phyloP scores from a whole-genome alignment of 2,113 vertebrate species.

The Tapirus terrestris region DNA sequence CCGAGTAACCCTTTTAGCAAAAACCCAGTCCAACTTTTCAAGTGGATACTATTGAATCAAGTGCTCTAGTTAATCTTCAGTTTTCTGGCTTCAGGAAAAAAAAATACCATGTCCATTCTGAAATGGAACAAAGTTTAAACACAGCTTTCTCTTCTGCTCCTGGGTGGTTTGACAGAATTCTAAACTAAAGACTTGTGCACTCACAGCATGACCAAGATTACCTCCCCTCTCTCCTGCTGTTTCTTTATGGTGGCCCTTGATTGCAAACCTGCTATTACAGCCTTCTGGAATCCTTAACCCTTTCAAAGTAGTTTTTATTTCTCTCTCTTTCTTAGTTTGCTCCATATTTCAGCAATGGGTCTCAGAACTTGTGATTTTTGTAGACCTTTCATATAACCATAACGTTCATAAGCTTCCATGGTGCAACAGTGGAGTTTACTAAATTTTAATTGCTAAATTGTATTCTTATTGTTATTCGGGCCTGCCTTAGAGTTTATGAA shows the following conservation, averaged over 20 bases:
- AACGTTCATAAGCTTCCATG: not conserved
- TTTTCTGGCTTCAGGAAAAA: slow-evolving; percentile 62
- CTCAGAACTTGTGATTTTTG: slow-evolving; percentile 3
- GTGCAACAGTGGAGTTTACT: not conserved
- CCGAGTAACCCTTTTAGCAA: slow-evolving; percentile 49
- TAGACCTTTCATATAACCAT: not conserved
- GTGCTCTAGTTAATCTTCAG: slow-evolving; percentile 34
- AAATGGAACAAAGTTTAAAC: slow-evolving; percentile 65
- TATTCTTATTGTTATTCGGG: not conserved
- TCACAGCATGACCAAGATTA: slow-evolving; percentile 62
- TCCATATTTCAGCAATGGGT: not conserved
- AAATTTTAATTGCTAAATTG: not conserved
- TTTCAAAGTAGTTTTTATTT: slow-evolving; percentile 58
- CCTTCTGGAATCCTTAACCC: slow-evolving; percentile 64
- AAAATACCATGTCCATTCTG: slow-evolving; percentile 55
- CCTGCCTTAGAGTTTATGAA: not conserved
- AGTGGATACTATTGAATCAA: slow-evolving; percentile 58
- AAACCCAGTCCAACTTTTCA: slow-evolving; percentile 60
- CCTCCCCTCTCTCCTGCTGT: slow-evolving; percentile 58
- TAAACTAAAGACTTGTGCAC: slow-evolving; percentile 69
- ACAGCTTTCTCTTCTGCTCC: slow-evolving; percentile 64
- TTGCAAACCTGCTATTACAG: slow-evolving; percentile 75
- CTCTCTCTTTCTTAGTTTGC: slow-evolving; percentile 10
- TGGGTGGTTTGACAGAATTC: slow-evolving; percentile 76
- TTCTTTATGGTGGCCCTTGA: slow-evolving; percentile 69